Evolutionary conservation across 2,113 vertebrate genomes (phyloP), one percentile per base, ranked within the genome.

Genomic region (Rhizomys pruinosus): DNA sequence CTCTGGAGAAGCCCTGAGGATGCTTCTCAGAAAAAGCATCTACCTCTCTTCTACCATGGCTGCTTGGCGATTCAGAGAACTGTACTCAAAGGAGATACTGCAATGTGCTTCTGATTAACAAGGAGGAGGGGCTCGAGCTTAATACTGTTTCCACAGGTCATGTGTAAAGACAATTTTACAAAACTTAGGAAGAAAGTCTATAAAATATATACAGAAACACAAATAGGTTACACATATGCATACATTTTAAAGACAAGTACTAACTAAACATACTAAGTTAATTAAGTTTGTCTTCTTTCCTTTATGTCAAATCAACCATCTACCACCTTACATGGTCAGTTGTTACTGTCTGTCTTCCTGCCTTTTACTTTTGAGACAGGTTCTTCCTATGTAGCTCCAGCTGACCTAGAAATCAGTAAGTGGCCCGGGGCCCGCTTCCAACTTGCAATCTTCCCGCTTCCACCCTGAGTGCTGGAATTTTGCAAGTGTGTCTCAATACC

Each of bases 61-160:
- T 94, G 95, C 95, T 93, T 87, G 68, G 91, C 97, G 96, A 95
- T 91, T 82, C 76, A 92, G 94, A 94, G 84, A 88, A 63, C 69
- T 44, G 61, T 27, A 11, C 47, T 16, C 25, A 39, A 2, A 0
- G 0, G 0, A 23, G 10, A 90, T 39, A 94, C 55, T 79, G 44
- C 84, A 88, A 84, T 61, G 78, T 37, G 68, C 4, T 80, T 79
- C 88, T 4, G 19, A 32, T n/a, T 91, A 73, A 77, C 57, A 93
- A 96, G 84, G 19, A 94, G 5, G 15, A 91, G 6, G 73, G 11
- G 27, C 0, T 10, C 59, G 90, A 55, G 61, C 15, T 0, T 25
- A 79, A 23, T 47, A n/a, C 22, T 77, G 37, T 39, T 89, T 80
- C 57, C n/a, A 39, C 0, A 11, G 52, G 82, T 44, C 47, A 63